Evolutionary conservation across 2,113 vertebrate species (phyloP).

Genomic region (Entomyzon cyanotis): DNA sequence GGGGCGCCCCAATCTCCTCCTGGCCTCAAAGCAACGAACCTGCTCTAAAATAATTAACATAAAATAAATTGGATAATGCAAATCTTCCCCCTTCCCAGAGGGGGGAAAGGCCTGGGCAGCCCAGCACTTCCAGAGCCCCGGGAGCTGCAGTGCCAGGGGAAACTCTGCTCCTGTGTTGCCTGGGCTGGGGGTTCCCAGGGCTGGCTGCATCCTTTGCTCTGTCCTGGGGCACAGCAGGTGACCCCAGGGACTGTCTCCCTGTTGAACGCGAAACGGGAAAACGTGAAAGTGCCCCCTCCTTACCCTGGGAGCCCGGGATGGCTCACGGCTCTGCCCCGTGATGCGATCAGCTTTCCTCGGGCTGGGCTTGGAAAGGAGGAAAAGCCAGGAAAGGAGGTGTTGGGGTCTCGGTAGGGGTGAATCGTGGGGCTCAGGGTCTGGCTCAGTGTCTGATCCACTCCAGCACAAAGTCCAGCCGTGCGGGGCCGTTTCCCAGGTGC

Average conservation of each 20-base stretch:
- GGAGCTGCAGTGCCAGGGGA: not conserved
- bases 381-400: not conserved
- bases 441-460: not conserved
- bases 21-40: not conserved
- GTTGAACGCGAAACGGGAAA: not conserved
- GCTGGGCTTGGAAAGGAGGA: not conserved
- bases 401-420: not conserved
- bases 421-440: not conserved
- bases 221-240: not conserved
- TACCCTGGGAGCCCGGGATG: too few species aligned
- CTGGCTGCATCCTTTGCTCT: not conserved
- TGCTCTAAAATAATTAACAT: not conserved
- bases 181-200: rapidly evolving
- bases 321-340: not conserved
- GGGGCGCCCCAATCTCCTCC: not conserved
- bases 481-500: not conserved
- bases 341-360: not conserved
- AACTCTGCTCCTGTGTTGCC: not conserved
- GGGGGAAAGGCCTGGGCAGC: not conserved
- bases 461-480: not conserved
- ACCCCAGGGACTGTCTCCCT: not conserved
- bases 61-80: not conserved
- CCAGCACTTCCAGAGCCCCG: not conserved
- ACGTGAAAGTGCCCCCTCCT: not conserved
- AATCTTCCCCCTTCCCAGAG: not conserved